Evolutionary conservation across 2,797 vertebrate genomes (phyloP), one percentile per base, ranked within the genome.

Genomic region (Protosalanx chinensis): DNA sequence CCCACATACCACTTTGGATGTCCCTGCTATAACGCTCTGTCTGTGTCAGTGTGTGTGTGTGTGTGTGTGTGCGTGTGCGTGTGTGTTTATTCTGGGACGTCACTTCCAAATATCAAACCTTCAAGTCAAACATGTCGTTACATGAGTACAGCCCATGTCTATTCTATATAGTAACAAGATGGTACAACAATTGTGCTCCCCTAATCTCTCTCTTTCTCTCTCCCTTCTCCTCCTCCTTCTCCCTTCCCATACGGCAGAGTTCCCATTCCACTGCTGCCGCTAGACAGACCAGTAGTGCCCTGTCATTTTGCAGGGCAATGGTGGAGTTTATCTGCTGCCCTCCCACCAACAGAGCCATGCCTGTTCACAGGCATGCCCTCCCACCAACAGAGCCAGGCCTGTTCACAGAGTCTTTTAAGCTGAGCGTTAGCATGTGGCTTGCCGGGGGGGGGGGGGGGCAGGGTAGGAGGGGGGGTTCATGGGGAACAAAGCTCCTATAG

Each of bases 401-500:
- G 91, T 94, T 92, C 89, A 93, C 90, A 92, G 91, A 88, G 89
- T 87, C 87, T 88, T 88, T 93, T 89, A 92, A 92, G 88, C 33
- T 82, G 68, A 73, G 86, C 87, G 88, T 91, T 85, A 92, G 88
- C 89, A 90, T 91, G 88, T 88, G 86, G 90, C 88, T 86, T 77
- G 75, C 78, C 83, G 86, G 85, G 81, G 81, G 83, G 86, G 86
- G 80, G 77, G 87, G 87, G 85, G 84, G 32, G 32, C 18, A n/a
- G 10, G 0, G 12, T 46, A 53, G 30, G 51, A 4, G 18, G 29
- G 66, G 67, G 23, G 59, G 59, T 27, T 58, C 32, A 51, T 8
- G 82, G 84, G 82, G 89, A 93, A 93, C 92, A 93, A 94, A 94
- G 92, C 90, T 80, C 85, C 91, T 91, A 92, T 91, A 92, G 92